phyloP scores from a whole-genome alignment of 2,113 vertebrate genomes.

The Dermatemys mawii region DNA sequence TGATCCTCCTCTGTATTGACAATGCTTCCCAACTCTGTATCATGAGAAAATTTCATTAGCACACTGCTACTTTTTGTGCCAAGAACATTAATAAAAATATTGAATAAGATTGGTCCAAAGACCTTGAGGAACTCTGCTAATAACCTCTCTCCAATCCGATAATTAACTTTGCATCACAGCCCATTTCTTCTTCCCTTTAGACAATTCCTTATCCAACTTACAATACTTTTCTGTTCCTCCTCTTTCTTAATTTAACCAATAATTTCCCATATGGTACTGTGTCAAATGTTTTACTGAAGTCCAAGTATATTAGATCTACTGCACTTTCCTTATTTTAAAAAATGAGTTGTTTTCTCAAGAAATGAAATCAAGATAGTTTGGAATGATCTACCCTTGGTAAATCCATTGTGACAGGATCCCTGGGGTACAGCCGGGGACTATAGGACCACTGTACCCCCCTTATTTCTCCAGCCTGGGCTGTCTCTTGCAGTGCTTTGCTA shows the following conservation, averaged over 20 bases:
- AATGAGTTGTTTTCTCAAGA: background rate
- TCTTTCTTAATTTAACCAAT: background rate
- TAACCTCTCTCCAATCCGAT: background rate
- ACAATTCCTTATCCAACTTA: background rate
- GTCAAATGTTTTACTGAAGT: background rate
- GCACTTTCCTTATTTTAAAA: background rate
- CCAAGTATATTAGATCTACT: background rate
- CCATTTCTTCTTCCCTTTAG: background rate
- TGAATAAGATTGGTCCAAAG: too few species aligned
- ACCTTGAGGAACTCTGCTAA: background rate
- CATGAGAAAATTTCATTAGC: too few species aligned
- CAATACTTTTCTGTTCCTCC: background rate
- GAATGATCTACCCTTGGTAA: background rate
- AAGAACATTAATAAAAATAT: too few species aligned
- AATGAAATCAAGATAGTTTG: background rate
- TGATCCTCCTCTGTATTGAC: too few species aligned
- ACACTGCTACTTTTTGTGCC: too few species aligned
- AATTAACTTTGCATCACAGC: background rate
- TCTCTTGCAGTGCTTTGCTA: too few species aligned
- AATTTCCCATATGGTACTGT: background rate
- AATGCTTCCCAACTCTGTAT: too few species aligned
- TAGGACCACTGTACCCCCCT: too few species aligned
- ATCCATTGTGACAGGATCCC: background rate
- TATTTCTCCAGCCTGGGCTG: too few species aligned
- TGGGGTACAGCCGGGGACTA: too few species aligned